phyloP scores from a whole-genome alignment of 2,888 invertebrate genomes.

The Frankliniella fusca region DNA sequence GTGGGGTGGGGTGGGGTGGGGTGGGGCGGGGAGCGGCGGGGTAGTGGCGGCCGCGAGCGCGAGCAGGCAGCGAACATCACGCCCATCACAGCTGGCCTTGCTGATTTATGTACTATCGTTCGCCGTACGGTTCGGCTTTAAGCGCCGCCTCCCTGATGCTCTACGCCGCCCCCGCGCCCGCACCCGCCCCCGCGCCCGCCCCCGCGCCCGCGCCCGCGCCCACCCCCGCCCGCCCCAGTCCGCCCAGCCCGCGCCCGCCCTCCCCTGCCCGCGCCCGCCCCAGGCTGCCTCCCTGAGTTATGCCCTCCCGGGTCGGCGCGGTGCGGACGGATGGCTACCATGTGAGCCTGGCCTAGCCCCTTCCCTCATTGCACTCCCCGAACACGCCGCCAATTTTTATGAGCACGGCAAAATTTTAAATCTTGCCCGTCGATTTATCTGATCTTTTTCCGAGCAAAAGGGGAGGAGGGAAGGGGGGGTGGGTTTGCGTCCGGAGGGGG shows the following conservation, averaged over 20 bases:
- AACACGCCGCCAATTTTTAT: background rate
- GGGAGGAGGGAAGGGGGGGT: background rate
- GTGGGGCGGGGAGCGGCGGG: background rate
- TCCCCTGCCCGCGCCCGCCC: too few relatives aligned
- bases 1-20: background rate
- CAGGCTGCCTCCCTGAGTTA: background rate
- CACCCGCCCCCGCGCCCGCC: background rate
- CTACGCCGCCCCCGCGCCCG: too few relatives aligned
- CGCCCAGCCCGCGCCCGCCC: too few relatives aligned
- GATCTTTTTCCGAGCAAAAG: background rate
- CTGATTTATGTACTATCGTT: slow-evolving; percentile 23
- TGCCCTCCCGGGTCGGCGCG: background rate
- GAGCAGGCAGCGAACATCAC: background rate
- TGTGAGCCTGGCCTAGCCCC: background rate
- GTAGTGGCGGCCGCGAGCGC: background rate
- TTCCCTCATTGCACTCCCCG: too few relatives aligned
- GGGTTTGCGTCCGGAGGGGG: too few relatives aligned
- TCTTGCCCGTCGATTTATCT: background rate
- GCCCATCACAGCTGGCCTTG: slow-evolving; percentile 14
- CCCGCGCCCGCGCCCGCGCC: background rate
- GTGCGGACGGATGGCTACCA: background rate
- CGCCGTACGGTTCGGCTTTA: background rate
- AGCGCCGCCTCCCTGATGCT: too few relatives aligned
- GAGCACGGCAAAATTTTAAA: background rate
- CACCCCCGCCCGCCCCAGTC: background rate